Conservation (phyloP, 1,140 invertebrate genomes). For the Bombus confusus region DNA sequence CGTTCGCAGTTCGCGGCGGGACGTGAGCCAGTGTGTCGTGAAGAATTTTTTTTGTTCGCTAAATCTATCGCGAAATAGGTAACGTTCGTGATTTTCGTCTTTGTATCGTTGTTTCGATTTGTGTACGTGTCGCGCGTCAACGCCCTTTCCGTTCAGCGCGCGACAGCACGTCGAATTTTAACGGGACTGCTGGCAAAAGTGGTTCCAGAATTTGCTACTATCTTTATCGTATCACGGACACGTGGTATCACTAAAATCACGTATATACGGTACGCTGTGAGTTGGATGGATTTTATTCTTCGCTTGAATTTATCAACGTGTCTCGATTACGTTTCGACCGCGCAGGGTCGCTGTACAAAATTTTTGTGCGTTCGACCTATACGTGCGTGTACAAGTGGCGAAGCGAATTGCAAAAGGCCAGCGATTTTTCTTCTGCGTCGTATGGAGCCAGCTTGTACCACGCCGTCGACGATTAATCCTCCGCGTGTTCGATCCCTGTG, state of each 20-base stretch:
- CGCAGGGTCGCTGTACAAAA: background rate
- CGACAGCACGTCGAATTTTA: background rate
- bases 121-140: background rate
- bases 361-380: background rate
- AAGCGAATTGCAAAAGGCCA: background rate
- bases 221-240: conserved; percentile 9
- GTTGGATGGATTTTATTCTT: background rate
- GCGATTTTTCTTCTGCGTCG: conserved; percentile 16
- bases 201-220: background rate
- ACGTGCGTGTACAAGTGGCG: conserved; percentile 4
- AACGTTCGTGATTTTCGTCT: conserved; percentile 3
- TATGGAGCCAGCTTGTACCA: background rate
- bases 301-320: background rate
- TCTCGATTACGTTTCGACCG: too few species aligned
- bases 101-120: background rate
- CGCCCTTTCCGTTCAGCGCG: background rate
- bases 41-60: conserved; percentile 53
- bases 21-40: conserved; percentile 68
- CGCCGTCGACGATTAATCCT: background rate
- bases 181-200: background rate
- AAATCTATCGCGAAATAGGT: conserved; percentile 4
- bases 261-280: background rate
- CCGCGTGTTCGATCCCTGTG: background rate
- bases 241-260: conserved; percentile 39
- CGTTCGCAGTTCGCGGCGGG: conserved; percentile 69